A percentile compares a stretch with the other conserved stretches of the same genome.
Conservation (phyloP, 2,797 vertebrate genomes). For the Percopsis omiscomaycus region DNA sequence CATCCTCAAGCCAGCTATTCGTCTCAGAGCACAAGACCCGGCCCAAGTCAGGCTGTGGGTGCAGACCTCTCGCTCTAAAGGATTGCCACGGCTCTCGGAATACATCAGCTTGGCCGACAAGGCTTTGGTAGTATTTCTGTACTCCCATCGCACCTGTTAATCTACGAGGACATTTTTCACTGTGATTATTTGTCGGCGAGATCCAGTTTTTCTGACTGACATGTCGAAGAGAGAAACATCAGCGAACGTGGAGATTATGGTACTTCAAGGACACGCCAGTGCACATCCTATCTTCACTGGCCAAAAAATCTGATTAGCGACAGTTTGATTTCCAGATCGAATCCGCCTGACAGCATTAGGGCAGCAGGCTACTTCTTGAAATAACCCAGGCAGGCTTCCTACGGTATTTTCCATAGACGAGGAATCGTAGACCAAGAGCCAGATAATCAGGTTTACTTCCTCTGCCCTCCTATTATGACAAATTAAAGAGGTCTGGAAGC, state of each 20-base stretch:
- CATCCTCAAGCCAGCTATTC: constrained; percentile 62
- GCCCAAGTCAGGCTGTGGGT: constrained; percentile 45
- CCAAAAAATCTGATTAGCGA: constrained; percentile 65
- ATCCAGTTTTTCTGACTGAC: constrained; percentile 17
- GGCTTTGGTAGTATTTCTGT: constrained; percentile 28
- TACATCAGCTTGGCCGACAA: constrained; percentile 48
- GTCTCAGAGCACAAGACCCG: constrained; percentile 48
- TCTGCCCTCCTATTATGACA: constrained; percentile 79
- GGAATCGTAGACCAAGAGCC: constrained; percentile 66
- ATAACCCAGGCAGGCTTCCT: constrained; percentile 68
- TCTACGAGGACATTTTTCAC: constrained; percentile 22
- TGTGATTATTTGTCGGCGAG: constrained; percentile 21
- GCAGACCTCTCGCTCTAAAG: constrained; percentile 31
- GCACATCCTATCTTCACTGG: constrained; percentile 50
- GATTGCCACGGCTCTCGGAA: constrained; percentile 41
- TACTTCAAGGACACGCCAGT: constrained; percentile 36
- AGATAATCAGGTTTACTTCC: constrained; percentile 77
- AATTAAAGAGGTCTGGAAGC: constrained; percentile 82
- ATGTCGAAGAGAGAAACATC: constrained; percentile 9
- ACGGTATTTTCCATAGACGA: constrained; percentile 63
- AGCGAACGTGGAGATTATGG: background rate
- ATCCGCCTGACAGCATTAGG: constrained; percentile 66
- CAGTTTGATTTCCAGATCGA: constrained; percentile 73
- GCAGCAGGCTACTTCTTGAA: constrained; percentile 60
- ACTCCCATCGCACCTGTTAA: constrained; percentile 22